Conservation (phyloP, 2,113 vertebrate species). For the Tympanuchus pallidicinctus region DNA sequence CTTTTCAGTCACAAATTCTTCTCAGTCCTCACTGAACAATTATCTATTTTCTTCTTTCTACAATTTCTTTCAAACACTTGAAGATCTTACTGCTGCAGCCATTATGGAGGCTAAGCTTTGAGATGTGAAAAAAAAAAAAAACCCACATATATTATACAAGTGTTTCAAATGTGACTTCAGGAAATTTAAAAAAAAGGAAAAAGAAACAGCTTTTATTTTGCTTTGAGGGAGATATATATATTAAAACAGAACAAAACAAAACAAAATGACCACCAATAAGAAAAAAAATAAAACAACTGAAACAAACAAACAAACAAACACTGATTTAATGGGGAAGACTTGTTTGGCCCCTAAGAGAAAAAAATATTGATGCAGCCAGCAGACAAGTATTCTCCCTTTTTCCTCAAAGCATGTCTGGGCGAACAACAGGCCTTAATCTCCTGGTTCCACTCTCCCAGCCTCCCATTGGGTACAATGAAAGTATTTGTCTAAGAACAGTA, state of each 20-base stretch:
- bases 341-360: neutral
- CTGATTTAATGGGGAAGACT: neutral
- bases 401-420: neutral
- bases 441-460: neutral
- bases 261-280: too few species aligned
- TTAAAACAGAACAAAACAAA: neutral
- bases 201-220: neutral
- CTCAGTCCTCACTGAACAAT: neutral
- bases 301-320: neutral
- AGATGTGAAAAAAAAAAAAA: neutral
- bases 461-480: neutral
- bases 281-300: neutral
- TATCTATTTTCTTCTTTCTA: neutral
- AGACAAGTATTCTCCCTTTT: neutral
- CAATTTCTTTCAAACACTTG: neutral
- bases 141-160: neutral
- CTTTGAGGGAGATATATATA: neutral
- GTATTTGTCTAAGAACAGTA: neutral
- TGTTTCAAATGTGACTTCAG: fast-evolving
- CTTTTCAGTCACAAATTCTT: neutral
- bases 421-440: neutral
- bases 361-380: neutral
- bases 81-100: neutral
- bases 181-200: neutral
- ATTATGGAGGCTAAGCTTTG: neutral